Evolutionary conservation across 2,113 vertebrate genomes (phyloP), one percentile per base, ranked within the genome.

Genomic region (Oncorhynchus gorbuscha): DNA sequence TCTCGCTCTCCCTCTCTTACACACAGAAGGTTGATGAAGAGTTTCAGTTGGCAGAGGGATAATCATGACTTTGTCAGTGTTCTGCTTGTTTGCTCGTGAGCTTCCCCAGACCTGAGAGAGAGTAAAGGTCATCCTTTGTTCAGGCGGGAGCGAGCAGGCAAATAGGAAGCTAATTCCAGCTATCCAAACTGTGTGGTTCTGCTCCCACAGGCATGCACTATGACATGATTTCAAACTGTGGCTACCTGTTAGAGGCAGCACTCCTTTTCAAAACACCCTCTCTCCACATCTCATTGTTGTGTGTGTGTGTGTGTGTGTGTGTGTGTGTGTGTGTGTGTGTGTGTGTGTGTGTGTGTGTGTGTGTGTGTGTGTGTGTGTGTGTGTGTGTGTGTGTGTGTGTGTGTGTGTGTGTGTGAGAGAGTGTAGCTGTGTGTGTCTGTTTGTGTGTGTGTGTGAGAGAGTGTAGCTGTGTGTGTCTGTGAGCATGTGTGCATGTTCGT

Each of bases 401-500:
- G 22, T 45, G 68, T 45, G 30, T 32, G 3, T 71, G 48, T 55
- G 45, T 71, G 48, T 55, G 69, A 16, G 58, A 22, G 58, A 12
- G 32, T 45, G 32, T 69, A 28, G 28, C 28, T 28, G 68, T 69
- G 68, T 69, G 45, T 70, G 74, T 72, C 16, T 39, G 77, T 12
- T 12, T 62, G 26, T 71, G 69, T 49, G 39, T 71, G 69, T 71
- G 69, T 26, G 69, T 1, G 62, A 11, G 22, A 48, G 35, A 22
- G 68, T 45, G 30, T 28, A 28, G 28, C 28, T 32, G n/a, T 71
- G 48, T 55, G 45, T 71, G 48, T 71, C 48, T 74, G 51, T 75
- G 76, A 35, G 28, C 28, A 28, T 59, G 48, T 14, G 77, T 73
- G n/a, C 76, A 68, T 77, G n/a, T 78, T 64, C 32, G 45, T 73